Evolutionary conservation across 1,140 invertebrate genomes (phyloP), one percentile per base, ranked within the genome.

Genomic region (Whitmania pigra): DNA sequence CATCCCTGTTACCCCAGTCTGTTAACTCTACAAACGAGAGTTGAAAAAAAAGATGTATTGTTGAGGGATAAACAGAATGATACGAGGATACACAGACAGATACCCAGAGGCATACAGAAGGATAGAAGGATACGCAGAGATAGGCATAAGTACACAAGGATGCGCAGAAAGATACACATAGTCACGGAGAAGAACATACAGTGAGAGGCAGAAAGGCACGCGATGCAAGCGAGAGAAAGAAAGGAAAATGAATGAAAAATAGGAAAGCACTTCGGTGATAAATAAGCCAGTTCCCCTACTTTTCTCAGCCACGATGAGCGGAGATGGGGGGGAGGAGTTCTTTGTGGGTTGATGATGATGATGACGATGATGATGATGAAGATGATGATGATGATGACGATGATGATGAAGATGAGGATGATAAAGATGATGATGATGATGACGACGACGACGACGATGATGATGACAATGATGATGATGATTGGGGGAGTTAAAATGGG

Each of bases 221-320:
- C 31, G 31, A 36, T 36, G 31, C 31, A 36, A 36, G 31, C 2
- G 31, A 36, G 31, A 36, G 31, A 63, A 7, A 15, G 22, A 63
- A 63, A 15, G 22, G 57, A 63, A 63, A 63, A 31, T 63, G 22
- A 17, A 22, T 63, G 57, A 63, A 31, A 63, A 63, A 63, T 63
- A 4, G 22, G 18, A 25, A 63, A 25, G 22, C 29, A 63, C 57
- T 25, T 63, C 29, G 57, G 11, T 63, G 22, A 25, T 22, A n/a
- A 22, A 31, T 63, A 63, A 63, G 29, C 11, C 22, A 63, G 22
- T 15, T 25, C 18, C 29, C 29, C 11, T 25, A 63, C 57, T 63
- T 63, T 17, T n/a, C 18, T 31, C 9, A 63, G 22, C 29, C 22
- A 63, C 29, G 57, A 31, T 13, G 11, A 2, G 57, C 22, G 22